Base-by-base conservation (phyloP, 2,888 invertebrate species). In the Barypeithes pellucidus region DNA sequence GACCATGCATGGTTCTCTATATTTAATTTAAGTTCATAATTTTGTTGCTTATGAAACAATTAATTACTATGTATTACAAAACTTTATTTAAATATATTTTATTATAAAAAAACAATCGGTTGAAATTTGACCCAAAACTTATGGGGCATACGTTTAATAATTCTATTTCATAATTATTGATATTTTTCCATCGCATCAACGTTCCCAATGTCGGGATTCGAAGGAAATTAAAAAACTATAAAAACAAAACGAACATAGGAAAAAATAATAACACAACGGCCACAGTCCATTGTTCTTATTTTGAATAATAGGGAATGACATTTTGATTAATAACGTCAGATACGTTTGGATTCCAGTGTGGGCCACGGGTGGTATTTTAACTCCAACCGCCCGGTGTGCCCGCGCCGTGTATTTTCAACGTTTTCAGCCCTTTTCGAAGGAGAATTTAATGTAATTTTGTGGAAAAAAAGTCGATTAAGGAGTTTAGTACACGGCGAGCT, bases 271-370 rank as follows among this genome's bases (percentile, higher is more conserved):
- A 72, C 67, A 68, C 50, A 59, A 73, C 73, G 57, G 73, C 14
- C 75, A 41, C 20, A 67, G 52, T 54, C 80, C 78, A 81, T 81
- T 81, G 81, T 81, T 81, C 81, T 81, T 79, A 80, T 81, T 75
- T 84, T 83, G 84, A 84, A 84, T 85, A 84, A 85, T 85, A 84
- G 84, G 81, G 83, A 82, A 83, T 84, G 85, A 84, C 85, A 84
- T 81, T 81, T 82, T 85, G 85, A 85, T 85, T 85, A 85, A 85
- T 85, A 85, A 81, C 78, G 83, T 82, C 83, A 82, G 82, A 83
- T 84, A 85, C 67, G 73, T 84, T 84, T 83, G 82, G 84, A 84
- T 85, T 83, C 83, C 72, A 68, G 82, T 80, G 81, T 77, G 77
- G 81, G 76, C 76, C 80, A 7, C 84, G 84, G 85, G 85, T 81